Percentiles rank a stretch among this genome's conserved stretches.
phyloP scores from a whole-genome alignment of 2,113 vertebrate species.

The Lepidothrix coronata region DNA sequence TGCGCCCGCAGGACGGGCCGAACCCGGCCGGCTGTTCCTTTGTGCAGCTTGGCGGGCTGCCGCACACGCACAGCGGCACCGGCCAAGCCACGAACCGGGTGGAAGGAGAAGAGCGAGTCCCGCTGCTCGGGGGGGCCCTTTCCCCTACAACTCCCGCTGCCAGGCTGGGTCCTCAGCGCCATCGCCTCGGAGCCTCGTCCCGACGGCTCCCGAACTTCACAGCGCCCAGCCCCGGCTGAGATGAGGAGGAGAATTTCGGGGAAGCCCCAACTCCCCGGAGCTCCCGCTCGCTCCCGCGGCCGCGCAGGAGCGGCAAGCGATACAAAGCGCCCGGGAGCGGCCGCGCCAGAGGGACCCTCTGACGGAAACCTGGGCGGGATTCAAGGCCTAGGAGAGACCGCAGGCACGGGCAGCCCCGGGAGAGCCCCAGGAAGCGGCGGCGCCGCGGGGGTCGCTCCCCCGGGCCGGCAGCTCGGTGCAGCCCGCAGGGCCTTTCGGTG shows the following conservation, averaged over 20 bases:
- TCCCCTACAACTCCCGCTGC: neutral
- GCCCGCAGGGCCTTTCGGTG: neutral
- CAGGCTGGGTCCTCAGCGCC: neutral
- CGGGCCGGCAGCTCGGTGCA: neutral
- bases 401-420: neutral
- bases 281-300: neutral
- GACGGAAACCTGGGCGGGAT: conserved; percentile 17
- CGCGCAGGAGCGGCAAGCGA: neutral
- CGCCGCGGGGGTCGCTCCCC: neutral
- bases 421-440: neutral
- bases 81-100: neutral
- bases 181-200: neutral
- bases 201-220: neutral
- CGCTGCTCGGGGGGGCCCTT: neutral
- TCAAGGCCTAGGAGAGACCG: neutral
- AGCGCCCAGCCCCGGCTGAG: neutral
- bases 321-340: conserved; percentile 38
- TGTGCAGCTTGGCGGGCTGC: conserved; percentile 4
- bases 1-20: neutral
- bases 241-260: neutral
- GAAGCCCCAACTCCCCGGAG: neutral
- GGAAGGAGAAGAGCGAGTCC: neutral
- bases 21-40: neutral
- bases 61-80: neutral
- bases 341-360: neutral